Base-by-base conservation (phyloP, 2,113 vertebrate genomes). In the Nyctereutes procyonoides region DNA sequence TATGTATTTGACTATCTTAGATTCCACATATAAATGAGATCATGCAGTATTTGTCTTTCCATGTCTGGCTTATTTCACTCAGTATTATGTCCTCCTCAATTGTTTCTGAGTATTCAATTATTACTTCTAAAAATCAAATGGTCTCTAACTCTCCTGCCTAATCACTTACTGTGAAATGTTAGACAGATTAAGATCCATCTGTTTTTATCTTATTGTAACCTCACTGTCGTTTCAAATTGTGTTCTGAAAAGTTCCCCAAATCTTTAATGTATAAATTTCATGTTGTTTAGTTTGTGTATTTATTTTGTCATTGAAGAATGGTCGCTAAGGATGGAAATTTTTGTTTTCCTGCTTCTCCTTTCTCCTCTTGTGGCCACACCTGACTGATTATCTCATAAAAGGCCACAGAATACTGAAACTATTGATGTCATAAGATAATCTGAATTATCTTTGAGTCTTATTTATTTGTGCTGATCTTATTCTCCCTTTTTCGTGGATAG, bases 61-160 rank as follows among this genome's bases (percentile, higher is more conserved):
- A 63, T 8, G 1, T 76, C 65, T 88, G 84, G 65, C 24, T 92
- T 93, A 88, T 65, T 96, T 93, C 84, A 58, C 65, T 63, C 58
- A 93, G 84, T 26, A 20, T 81, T 28, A 87, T 62, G 19, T 77
- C 22, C 38, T 80, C 53, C 43, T 94, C 55, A 77, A 67, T 58
- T 89, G 43, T 43, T 95, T 88, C 38, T 95, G 38, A 43, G 93
- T 90, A 81, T 84, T 88, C 84, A 93, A 83, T 93, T 69, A 77
- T 88, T 93, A 81, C n/a, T 69, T 92, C 65, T 91, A 63, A 96
- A 96, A 96, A 88, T 79, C 81, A 94, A 92, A 89, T 80, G 43
- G 10, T 79, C 53, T 96, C 73, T 96, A 94, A 82, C 43, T 90
- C 26, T 88, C 17, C 92, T 32, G 55, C 56, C 14, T 63, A 30